Conservation (phyloP, 2,113 vertebrate genomes). For the Galbula dea region DNA sequence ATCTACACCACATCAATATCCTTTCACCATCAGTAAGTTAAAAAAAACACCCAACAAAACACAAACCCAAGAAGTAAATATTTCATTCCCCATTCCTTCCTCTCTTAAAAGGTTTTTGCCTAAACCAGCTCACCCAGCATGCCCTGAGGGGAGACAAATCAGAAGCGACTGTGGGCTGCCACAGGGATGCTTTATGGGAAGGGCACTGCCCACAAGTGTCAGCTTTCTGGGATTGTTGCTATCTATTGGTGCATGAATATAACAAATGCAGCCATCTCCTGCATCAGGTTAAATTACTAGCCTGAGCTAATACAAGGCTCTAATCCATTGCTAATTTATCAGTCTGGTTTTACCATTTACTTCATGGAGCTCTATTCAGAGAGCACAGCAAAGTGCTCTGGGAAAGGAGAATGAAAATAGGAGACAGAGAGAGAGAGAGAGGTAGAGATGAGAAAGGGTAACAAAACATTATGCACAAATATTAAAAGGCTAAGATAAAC, state of each 20-base stretch:
- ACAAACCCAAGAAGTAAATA: slow-evolving; percentile 11
- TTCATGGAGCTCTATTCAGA: slow-evolving; percentile 54
- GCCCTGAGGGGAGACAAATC: slow-evolving; percentile 26
- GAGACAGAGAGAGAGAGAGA: neutral
- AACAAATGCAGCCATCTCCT: slow-evolving; percentile 43
- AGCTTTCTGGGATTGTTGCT: slow-evolving; percentile 35
- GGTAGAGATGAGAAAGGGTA: neutral
- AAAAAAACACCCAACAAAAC: neutral
- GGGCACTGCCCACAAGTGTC: neutral
- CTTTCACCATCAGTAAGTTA: neutral
- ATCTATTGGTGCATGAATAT: slow-evolving; percentile 22
- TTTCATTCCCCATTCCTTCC: slow-evolving; percentile 17
- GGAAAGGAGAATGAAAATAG: neutral
- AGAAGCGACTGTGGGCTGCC: slow-evolving; percentile 21
- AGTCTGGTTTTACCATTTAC: slow-evolving; percentile 56
- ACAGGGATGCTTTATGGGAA: neutral
- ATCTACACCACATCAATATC: slow-evolving; percentile 23
- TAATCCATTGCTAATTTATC: slow-evolving; percentile 68
- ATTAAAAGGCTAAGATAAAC: slow-evolving; percentile 43
- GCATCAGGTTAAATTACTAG: slow-evolving; percentile 61
- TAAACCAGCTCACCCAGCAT: neutral
- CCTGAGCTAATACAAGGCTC: slow-evolving; percentile 53
- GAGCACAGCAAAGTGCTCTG: slow-evolving; percentile 49
- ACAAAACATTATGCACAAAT: slow-evolving; percentile 28
- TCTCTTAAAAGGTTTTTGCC: neutral